A percentile compares a stretch with the other conserved stretches of the same genome.
Evolutionary conservation across 2,797 vertebrate species (phyloP).

Genomic region (Danio jaintianensis): DNA sequence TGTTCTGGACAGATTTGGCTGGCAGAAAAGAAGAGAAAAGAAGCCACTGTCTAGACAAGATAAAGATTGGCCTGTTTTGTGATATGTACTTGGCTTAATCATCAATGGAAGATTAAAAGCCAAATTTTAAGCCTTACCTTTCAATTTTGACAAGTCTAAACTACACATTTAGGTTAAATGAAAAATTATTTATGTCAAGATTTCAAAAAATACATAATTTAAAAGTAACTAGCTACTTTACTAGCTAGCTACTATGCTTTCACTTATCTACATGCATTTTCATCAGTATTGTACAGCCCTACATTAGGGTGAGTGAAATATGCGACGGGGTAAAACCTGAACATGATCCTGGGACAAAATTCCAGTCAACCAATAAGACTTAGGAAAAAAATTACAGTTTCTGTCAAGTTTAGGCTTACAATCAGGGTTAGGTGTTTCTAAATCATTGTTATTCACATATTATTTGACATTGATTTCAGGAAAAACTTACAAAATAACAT

Average conservation of each 20-base stretch:
- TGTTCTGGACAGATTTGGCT: slow-evolving; percentile 33
- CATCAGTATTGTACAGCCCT: too few relatives aligned
- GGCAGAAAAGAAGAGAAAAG: neutral
- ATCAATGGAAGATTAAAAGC: neutral
- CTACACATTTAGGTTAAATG: neutral
- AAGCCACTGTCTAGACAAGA: slow-evolving; percentile 5
- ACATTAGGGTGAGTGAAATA: too few relatives aligned
- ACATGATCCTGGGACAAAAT: too few relatives aligned
- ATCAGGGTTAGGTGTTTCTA: too few relatives aligned
- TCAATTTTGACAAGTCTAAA: neutral
- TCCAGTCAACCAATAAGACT: too few relatives aligned
- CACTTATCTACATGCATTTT: neutral
- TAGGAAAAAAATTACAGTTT: too few relatives aligned
- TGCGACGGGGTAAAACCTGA: too few relatives aligned
- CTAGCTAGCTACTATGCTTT: slow-evolving; percentile 1
- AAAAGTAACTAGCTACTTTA: neutral
- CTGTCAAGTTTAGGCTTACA: too few relatives aligned
- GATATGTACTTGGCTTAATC: neutral
- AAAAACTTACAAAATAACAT: too few relatives aligned
- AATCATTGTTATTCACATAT: too few relatives aligned
- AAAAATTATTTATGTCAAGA: neutral
- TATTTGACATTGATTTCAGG: too few relatives aligned
- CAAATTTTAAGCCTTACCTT: neutral
- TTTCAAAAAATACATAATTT: neutral
- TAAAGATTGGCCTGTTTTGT: slow-evolving; percentile 23